Evolutionary conservation across 2,888 invertebrate genomes (phyloP).

Genomic region (Spicauda simplicius): DNA sequence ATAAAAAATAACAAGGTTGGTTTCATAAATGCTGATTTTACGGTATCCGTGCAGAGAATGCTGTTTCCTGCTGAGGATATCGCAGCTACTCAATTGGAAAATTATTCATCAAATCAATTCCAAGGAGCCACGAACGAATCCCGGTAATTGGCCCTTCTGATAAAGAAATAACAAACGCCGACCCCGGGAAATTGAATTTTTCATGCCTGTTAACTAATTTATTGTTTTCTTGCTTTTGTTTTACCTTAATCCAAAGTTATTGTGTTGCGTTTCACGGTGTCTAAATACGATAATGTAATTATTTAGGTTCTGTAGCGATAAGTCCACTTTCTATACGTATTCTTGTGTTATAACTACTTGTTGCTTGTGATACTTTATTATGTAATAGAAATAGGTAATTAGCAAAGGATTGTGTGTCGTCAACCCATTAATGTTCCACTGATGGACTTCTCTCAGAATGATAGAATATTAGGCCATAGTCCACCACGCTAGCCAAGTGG

Average conservation of each 20-base stretch:
- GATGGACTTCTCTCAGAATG: too few species aligned
- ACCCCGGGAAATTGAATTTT: conserved; percentile 51
- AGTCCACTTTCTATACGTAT: too few species aligned
- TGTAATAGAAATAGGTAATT: too few species aligned
- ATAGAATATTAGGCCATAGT: too few species aligned
- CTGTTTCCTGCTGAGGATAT: conserved; percentile 34
- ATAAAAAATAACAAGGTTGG: conserved; percentile 26
- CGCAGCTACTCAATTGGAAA: conserved; percentile 60
- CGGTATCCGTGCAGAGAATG: conserved; percentile 28
- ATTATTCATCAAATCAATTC: conserved; percentile 71
- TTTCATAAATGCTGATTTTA: conserved; percentile 34
- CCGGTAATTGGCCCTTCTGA: conserved; percentile 66
- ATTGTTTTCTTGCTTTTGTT: conserved; percentile 24
- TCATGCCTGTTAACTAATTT: conserved; percentile 41
- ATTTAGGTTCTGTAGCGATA: neutral
- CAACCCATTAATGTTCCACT: too few species aligned
- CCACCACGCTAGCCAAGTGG: too few species aligned
- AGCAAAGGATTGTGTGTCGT: too few species aligned
- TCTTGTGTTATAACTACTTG: too few species aligned
- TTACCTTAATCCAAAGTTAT: conserved; percentile 32
- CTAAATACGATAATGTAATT: neutral
- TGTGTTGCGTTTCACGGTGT: conserved; percentile 13
- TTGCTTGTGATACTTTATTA: too few species aligned
- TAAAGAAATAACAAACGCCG: conserved; percentile 55
- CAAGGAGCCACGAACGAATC: conserved; percentile 57